phyloP scores from a whole-genome alignment of 1,140 invertebrate genomes.

The Drosophila bocki region DNA sequence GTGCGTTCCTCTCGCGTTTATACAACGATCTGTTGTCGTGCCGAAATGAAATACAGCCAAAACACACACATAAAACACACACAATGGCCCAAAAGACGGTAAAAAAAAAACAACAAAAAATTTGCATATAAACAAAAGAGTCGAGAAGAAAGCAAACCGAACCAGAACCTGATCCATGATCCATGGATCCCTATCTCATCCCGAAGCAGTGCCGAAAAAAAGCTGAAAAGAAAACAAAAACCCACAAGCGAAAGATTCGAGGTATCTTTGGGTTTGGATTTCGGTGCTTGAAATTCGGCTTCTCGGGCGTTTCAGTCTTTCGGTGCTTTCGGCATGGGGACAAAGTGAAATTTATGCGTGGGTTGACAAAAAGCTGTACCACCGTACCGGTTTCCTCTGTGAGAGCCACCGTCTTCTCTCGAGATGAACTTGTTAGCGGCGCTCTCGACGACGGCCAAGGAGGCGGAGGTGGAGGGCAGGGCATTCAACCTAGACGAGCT shows the following conservation, averaged over 20 bases:
- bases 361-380: slow-evolving; percentile 78
- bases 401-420: slow-evolving; percentile 18
- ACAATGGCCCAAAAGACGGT: slow-evolving; percentile 48
- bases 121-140: slow-evolving; percentile 83
- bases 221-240: slow-evolving; percentile 31
- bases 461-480: slow-evolving; percentile 29
- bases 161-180: slow-evolving; percentile 55
- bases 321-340: slow-evolving; percentile 21
- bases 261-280: slow-evolving; percentile 16
- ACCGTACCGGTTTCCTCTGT: slow-evolving; percentile 56
- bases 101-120: slow-evolving; percentile 60
- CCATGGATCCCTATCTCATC: not conserved
- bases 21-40: slow-evolving; percentile 56
- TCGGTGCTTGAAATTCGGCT: slow-evolving; percentile 17
- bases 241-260: slow-evolving; percentile 16
- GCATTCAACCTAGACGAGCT: slow-evolving; percentile 69
- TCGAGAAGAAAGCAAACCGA: slow-evolving; percentile 36
- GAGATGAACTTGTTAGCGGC: slow-evolving; percentile 36
- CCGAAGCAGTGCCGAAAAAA: slow-evolving; percentile 16
- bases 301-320: not conserved
- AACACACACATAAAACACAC: slow-evolving; percentile 41
- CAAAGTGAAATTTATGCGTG: slow-evolving; percentile 82
- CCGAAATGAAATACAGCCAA: slow-evolving; percentile 70
- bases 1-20: slow-evolving; percentile 39
- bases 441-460: too few species aligned